Evolutionary conservation across 1,140 invertebrate species (phyloP).

Genomic region (Drosophila nasuta): DNA sequence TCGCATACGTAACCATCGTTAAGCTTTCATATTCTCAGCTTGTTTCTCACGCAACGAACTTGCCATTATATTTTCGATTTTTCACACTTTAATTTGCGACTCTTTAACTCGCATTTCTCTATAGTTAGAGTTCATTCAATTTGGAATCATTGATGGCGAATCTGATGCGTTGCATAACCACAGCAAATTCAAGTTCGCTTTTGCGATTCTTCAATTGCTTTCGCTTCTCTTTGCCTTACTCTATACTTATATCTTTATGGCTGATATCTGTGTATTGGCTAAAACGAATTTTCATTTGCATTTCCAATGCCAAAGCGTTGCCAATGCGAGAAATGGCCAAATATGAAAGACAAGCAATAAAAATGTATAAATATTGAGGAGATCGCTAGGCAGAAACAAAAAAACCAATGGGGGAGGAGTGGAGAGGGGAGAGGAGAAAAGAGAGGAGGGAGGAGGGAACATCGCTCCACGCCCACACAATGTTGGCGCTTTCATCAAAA

Average conservation of each 20-base stretch:
- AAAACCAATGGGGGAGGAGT: not conserved
- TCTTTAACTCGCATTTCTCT: conserved; percentile 1
- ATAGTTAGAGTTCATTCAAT: not conserved
- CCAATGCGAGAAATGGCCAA: conserved; percentile 50
- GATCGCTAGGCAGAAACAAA: conserved; percentile 28
- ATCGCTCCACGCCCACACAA: conserved; percentile 62
- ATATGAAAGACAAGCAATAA: conserved; percentile 53
- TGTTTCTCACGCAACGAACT: not conserved
- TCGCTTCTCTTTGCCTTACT: conserved; percentile 8
- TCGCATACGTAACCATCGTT: too few relatives aligned
- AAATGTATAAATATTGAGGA: conserved; percentile 54
- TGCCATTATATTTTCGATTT: not conserved
- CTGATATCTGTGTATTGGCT: too few relatives aligned
- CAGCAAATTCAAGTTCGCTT: conserved; percentile 31
- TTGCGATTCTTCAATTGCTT: conserved; percentile 24
- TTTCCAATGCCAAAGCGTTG: conserved; percentile 39
- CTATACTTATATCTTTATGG: not conserved
- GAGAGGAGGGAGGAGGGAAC: conserved; percentile 1
- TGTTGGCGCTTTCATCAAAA: conserved; percentile 73
- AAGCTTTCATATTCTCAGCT: too few relatives aligned
- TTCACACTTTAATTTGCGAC: not conserved
- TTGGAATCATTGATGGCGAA: conserved; percentile 7
- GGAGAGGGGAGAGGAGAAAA: not conserved
- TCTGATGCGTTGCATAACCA: conserved; percentile 34
- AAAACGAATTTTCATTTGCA: conserved; percentile 41